Base-by-base conservation (phyloP, 1,140 invertebrate genomes). In the Philopotamus ludificatus region DNA sequence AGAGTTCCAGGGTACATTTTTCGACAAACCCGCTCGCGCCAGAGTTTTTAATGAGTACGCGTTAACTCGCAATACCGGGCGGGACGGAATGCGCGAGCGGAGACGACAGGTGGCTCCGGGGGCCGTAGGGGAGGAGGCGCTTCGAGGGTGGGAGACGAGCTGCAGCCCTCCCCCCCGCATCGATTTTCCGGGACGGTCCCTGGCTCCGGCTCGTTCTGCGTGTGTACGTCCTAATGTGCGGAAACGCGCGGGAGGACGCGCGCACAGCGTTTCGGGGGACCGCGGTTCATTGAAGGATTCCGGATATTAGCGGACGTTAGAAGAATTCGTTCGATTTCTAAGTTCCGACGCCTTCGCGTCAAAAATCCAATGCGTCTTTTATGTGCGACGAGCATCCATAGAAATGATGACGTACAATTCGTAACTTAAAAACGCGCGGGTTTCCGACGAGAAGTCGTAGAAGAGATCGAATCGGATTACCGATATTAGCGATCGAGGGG, bases 71-170 rank as follows among this genome's bases (percentile, higher is more conserved):
- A 20, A 39, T 21, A 21, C 1, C 12, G 28, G 10, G 44, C 15
- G 42, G 16, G 57, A 1, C 8, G 41, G 55, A 1, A 41, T 20
- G n/a, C 21, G 15, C 7, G 44, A 4, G 4, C 4, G 44, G 44
- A 16, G 44, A 15, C 16, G 44, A 34, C 28, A 34, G 28, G 28
- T 34, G 28, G 44, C 44, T 21, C 50, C 21, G 50, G 23, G 20
- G 4, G 50, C 23, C 15, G 50, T n/a, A 10, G 53, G 25, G 53
- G 25, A 15, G 28, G 53, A 15, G 53, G 34, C 25, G 53, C n/a
- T n/a, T n/a, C n/a, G n/a, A n/a, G n/a, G n/a, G n/a, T n/a, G 55
- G 55, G 41, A 23, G n/a, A 23, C 57, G 22, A 28, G 22, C 25
- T 22, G 21, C 21, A 15, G 2, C 10, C 57, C 16, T 41, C 57